phyloP scores from a whole-genome alignment of 2,888 invertebrate genomes.

The Ernsta delagoae region DNA sequence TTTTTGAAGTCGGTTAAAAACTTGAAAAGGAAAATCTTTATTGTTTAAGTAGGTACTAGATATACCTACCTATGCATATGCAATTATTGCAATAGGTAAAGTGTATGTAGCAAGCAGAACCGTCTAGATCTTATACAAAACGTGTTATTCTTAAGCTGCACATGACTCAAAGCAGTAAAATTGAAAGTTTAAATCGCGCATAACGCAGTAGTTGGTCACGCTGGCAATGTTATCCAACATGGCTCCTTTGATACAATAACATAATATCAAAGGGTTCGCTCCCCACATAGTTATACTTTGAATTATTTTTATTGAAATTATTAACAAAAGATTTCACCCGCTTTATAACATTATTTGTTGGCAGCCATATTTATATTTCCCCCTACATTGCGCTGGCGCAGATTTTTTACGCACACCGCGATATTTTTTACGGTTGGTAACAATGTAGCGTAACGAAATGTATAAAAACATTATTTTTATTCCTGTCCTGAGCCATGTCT shows the following conservation, averaged over 20 bases:
- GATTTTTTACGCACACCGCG: conserved; percentile 50
- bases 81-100: too few relatives aligned
- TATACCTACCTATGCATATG: too few relatives aligned
- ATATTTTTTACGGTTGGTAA: conserved; percentile 46
- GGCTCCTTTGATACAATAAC: conserved; percentile 52
- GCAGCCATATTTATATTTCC: conserved; percentile 72
- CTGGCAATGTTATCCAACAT: conserved; percentile 76
- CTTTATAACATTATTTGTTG: conserved; percentile 83
- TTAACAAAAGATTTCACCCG: conserved; percentile 83
- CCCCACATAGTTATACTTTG: conserved; percentile 64
- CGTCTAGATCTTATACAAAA: too few relatives aligned
- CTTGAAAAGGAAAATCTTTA: too few relatives aligned
- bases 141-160: too few relatives aligned
- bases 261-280: conserved; percentile 52
- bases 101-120: too few relatives aligned
- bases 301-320: conserved; percentile 80
- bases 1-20: too few relatives aligned
- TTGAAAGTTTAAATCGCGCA: not conserved
- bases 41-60: too few relatives aligned
- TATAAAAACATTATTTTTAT: conserved; percentile 52
- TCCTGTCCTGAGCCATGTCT: conserved; percentile 50
- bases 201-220: conserved; percentile 61
- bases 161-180: not conserved
- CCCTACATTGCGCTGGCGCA: conserved; percentile 54
- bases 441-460: conserved; percentile 65